Percentiles rank a stretch among this genome's conserved stretches.
Evolutionary conservation across 2,888 invertebrate species (phyloP).

Genomic region (Thera britannica): DNA sequence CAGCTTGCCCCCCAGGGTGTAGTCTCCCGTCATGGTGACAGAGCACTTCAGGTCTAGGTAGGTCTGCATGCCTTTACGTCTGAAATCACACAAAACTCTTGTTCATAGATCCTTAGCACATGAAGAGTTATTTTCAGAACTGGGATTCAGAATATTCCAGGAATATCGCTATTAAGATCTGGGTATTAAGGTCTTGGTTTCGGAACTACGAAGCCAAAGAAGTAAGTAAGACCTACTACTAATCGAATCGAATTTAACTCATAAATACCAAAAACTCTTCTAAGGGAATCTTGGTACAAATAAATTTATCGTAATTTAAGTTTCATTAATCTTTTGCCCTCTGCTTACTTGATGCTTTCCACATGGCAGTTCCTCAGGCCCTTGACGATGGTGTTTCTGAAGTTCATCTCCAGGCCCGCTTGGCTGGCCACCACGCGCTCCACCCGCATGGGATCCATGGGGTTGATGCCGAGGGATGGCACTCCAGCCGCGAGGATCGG

Average conservation of each 20-base stretch:
- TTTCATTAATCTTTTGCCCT: neutral
- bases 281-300: no score
- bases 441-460: slow-evolving; percentile 69
- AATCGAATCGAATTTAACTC: no score
- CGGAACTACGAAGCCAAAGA: no score
- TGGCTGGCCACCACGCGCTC: slow-evolving; percentile 58
- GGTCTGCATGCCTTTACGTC: slow-evolving; percentile 50
- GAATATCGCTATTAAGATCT: no score
- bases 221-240: no score
- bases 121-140: no score
- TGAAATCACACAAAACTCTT: slow-evolving; percentile 40
- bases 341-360: slow-evolving; percentile 59
- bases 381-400: slow-evolving; percentile 64
- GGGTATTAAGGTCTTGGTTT: no score
- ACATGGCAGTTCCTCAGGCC: slow-evolving; percentile 67
- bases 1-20: slow-evolving; percentile 66
- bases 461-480: slow-evolving; percentile 57
- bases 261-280: no score
- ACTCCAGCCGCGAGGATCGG: slow-evolving; percentile 64
- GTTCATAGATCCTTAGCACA: neutral
- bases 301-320: neutral
- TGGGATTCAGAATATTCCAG: no score
- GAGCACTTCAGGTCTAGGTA: slow-evolving; percentile 67
- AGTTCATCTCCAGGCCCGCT: slow-evolving; percentile 69
- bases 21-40: slow-evolving; percentile 65